Evolutionary conservation across 2,888 invertebrate species (phyloP), one percentile per base, ranked within the genome.

Genomic region (Parochlus steinenii): DNA sequence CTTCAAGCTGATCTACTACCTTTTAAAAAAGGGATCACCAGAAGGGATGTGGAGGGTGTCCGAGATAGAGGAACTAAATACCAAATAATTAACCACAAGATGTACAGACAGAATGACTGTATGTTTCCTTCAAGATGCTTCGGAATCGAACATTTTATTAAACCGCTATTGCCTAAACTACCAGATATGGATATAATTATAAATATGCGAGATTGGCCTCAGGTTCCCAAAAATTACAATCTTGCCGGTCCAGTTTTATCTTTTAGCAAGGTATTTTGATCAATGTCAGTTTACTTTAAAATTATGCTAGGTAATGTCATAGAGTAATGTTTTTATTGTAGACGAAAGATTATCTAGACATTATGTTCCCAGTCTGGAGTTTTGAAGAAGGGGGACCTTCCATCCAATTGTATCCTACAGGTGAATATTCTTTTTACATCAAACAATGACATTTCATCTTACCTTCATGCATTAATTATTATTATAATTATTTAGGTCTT

Each of bases 311-410:
- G 5, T 39, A 12, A 24, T 15, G 12, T 16, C n/a, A 11, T 7
- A 23, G 10, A 36, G 1, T 14, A n/a, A 35, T 39, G 41, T 40
- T 43, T 40, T 38, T 47, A 46, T 17, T n/a, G n/a, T n/a, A n/a
- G 44, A 66, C 81, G 1, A 50, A 55, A 26, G 75, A 85, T 22
- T 83, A 86, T 57, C 67, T 68, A 54, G 97, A 97, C 52, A 87
- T 97, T 41, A 82, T 83, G 74, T 86, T 83, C 54, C 95, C 95
- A 2, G 85, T 93, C 0, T 97, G 95, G 95, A 78, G 89, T 25
- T 97, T 97, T 58, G 92, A 93, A 92, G 89, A 89, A 60, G 95
- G 95, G 17, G 97, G 97, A 0, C 97, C 97, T 10, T 93, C 95
- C 1, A 93, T 95, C 45, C 73, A 79, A 23, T 61, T 92, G 7